Evolutionary conservation across 2,888 invertebrate genomes (phyloP), one percentile per base, ranked within the genome.

Genomic region (Drosophila fulvimacula): DNA sequence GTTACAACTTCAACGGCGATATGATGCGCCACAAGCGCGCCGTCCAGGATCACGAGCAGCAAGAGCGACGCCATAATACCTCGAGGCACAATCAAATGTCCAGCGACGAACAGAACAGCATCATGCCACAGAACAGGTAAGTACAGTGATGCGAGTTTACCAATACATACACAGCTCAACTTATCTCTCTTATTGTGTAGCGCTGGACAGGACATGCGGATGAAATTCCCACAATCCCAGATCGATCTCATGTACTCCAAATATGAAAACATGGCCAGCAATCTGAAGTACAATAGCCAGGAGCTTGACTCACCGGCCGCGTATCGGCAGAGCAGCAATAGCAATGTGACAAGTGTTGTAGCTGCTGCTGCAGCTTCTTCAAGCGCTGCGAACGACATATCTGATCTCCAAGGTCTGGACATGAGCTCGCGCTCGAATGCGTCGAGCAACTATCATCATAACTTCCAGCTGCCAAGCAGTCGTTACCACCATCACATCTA

Each of bases 401-500:
- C 93, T 1, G 95, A 95, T 79, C 91, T 95, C 41, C 95, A 95
- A 83, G 95, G 95, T 0, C 91, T 95, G 52, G 95, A 95, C 81
- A 95, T 95, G 95, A 94, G 95, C 0, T 94, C 95, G 0, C 92
- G 95, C 13, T 94, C 95, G 62, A 92, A 91, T 69, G 90, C 92
- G 3, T 81, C 91, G 15, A 91, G 84, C 58, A 92, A 92, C 51
- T 94, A 94, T 79, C 95, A 95, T 78, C 95, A 95, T 74, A 94
- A 93, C 79, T 94, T 95, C 75, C 93, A 93, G 72, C 79, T 92
- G 53, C 91, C 92, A 36, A 90, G 93, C 44, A 91, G 80, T 73
- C 93, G 94, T 24, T 95, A 95, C 82, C 95, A 94, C 82, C 95
- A 94, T 82, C 94, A 94, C 87, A 93, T 95, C 68, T 95, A 95